Conservation (phyloP, 2,113 vertebrate genomes). For the Periophthalmus modestus region DNA sequence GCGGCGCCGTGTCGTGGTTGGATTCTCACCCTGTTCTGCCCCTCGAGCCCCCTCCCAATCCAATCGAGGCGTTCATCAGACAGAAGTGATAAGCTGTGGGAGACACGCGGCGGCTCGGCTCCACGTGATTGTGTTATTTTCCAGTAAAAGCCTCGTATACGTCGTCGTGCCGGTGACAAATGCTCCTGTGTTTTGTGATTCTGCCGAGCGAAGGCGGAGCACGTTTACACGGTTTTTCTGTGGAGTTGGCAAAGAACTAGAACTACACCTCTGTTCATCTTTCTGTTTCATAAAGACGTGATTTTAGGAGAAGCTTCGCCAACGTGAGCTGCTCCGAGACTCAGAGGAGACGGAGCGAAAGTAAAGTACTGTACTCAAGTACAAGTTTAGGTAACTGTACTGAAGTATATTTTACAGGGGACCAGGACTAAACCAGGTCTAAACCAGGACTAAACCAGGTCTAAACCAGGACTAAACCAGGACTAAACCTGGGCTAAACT, state of each 20-base stretch:
- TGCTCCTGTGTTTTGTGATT: slow-evolving; percentile 5
- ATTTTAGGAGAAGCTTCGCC: too few relatives aligned
- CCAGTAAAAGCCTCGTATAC: slow-evolving; percentile 35
- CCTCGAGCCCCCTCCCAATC: slow-evolving; percentile 72
- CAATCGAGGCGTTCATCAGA: slow-evolving; percentile 81
- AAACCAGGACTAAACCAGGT: too few relatives aligned
- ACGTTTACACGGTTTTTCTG: too few relatives aligned
- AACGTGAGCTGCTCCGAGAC: too few relatives aligned
- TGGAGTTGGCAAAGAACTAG: neutral
- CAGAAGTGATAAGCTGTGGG: slow-evolving; percentile 79
- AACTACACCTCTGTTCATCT: neutral
- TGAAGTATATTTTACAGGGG: too few relatives aligned
- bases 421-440: too few relatives aligned
- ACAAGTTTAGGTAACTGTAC: too few relatives aligned
- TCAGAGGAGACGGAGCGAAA: too few relatives aligned
- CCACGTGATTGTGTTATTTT: slow-evolving; percentile 41
- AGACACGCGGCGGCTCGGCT: slow-evolving; percentile 68
- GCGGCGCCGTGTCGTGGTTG: slow-evolving; percentile 49
- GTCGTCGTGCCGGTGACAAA: slow-evolving; percentile 11
- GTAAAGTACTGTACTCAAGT: too few relatives aligned
- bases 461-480: too few relatives aligned
- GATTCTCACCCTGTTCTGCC: slow-evolving; percentile 26
- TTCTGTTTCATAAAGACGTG: neutral
- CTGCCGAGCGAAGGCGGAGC: slow-evolving; percentile 4
- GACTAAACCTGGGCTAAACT: too few relatives aligned